Evolutionary conservation across 2,888 invertebrate species (phyloP), one percentile per base, ranked within the genome.

Genomic region (Brachyopa scutellaris): DNA sequence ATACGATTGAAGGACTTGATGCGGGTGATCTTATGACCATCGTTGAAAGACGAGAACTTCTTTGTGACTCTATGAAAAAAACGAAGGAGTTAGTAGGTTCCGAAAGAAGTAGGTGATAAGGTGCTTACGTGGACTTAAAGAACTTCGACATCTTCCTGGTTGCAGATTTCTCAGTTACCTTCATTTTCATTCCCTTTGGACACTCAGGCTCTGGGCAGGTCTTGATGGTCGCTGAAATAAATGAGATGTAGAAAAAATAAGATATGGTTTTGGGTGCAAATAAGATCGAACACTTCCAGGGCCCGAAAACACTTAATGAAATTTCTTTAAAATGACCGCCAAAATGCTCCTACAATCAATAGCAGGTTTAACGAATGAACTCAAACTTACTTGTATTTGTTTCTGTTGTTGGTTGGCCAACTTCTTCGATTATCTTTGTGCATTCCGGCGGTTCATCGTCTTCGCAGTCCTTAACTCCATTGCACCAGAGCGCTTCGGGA

Each of bases 401-500:
- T 26, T 82, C 77, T 11, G 23, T 72, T 5, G 55, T 61, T 7
- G 82, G 77, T 9, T 84, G 19, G 86, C 86, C 1, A 86, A 86
- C 1, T 11, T 55, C 21, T 84, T 57, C 57, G 11, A 84, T 69
- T 0, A 72, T 21, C 40, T 73, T 76, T 2, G 40, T 87, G 86
- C 97, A 97, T 70, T 93, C 91, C 1, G 93, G 90, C 8, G 90
- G 89, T 90, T 97, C 97, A 88, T 97, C 97, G 87, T 97, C 96
- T 0, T 95, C 94, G 86, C 97, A 97, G 89, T 97, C 95, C 82
- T 93, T 92, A 0, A 95, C 90, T 0, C 96, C 96, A 87, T 97
- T 94, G 87, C 97, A 97, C 96, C 97, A 97, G 8, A 92, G 90
- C 0, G 92, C 90, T 36, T 93, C 92, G 0, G 94, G 91, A 11